phyloP scores from a whole-genome alignment of 2,797 vertebrate species.

The Melanotaenia parkinsoni region DNA sequence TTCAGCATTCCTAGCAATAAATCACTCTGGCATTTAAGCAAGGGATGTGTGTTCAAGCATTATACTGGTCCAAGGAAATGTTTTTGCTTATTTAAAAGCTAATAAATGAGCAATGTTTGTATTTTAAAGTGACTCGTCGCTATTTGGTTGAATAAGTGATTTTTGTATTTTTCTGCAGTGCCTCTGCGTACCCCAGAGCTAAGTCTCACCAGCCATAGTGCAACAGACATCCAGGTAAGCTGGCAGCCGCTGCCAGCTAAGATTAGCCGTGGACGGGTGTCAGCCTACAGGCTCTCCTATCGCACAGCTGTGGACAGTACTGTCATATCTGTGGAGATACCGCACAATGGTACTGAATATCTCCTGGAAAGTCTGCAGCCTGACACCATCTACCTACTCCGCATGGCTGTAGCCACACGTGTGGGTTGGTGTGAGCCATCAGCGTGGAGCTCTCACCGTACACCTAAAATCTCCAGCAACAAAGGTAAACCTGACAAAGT shows the following conservation, averaged over 20 bases:
- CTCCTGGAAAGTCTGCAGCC: constrained; percentile 87
- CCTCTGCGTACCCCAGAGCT: constrained; percentile 95
- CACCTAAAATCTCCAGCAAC: constrained; percentile 88
- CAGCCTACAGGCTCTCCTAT: constrained; percentile 90
- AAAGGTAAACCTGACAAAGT: constrained; percentile 82
- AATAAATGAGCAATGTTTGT: constrained; percentile 4
- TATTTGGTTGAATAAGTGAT: neutral
- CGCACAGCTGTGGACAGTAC: constrained; percentile 88
- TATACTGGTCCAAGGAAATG: neutral
- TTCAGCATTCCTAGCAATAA: constrained; percentile 68
- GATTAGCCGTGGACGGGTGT: constrained; percentile 88
- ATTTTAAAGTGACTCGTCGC: neutral
- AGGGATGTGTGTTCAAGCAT: constrained; percentile 53
- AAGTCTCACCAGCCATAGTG: constrained; percentile 91
- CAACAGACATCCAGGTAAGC: constrained; percentile 91
- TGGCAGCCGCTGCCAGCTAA: constrained; percentile 93
- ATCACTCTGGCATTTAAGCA: constrained; percentile 65
- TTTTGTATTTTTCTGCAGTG: constrained; percentile 79
- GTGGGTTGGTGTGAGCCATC: constrained; percentile 95
- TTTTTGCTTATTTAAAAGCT: neutral
- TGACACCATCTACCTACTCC: constrained; percentile 93
- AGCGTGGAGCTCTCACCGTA: constrained; percentile 94
- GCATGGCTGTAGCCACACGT: constrained; percentile 91
- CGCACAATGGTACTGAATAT: constrained; percentile 83
- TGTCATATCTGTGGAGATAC: constrained; percentile 87